Conservation (phyloP, 2,888 invertebrate species). For the Tryphoninae sp. region DNA sequence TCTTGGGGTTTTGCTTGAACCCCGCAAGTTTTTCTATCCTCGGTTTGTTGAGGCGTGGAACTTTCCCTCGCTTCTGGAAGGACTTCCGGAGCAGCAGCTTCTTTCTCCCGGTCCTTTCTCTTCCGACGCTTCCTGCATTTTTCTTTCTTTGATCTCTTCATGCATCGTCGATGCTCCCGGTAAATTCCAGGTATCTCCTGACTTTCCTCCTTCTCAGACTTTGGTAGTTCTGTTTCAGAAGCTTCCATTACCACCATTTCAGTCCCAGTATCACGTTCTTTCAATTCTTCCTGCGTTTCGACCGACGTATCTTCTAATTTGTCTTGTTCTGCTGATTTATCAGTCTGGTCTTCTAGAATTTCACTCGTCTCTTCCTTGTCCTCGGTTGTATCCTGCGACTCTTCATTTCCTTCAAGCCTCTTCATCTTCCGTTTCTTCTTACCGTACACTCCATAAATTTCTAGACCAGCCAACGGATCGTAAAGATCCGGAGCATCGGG, state of each 20-base stretch:
- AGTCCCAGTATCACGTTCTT: conserved; percentile 20
- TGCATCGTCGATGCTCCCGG: conserved; percentile 28
- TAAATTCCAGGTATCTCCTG: background rate
- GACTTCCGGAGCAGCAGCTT: background rate
- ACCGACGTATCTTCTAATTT: conserved; percentile 20
- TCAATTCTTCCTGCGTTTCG: conserved; percentile 2
- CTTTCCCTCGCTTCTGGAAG: background rate
- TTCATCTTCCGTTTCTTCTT: conserved; percentile 31
- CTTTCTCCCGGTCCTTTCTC: background rate
- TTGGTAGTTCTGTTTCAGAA: conserved; percentile 7
- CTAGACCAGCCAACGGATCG: conserved; percentile 65
- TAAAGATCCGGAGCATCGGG: conserved; percentile 35
- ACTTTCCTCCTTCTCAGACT: conserved; percentile 11
- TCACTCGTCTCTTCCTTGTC: conserved; percentile 22
- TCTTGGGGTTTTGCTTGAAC: conserved; percentile 39
- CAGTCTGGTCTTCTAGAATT: conserved; percentile 1
- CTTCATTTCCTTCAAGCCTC: background rate
- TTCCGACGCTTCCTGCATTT: conserved; percentile 12
- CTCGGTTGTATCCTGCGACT: background rate
- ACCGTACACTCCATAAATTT: conserved; percentile 58
- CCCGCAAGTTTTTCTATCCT: background rate
- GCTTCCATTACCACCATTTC: conserved; percentile 35
- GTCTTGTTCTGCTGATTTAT: background rate
- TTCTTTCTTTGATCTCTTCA: conserved; percentile 27
- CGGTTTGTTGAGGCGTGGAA: conserved; percentile 32